These are phyloP conservation scores for Hoplias malabaricus DNA, from an alignment of 2,113 vertebrate species.

Conservation along the genomic window DNA sequence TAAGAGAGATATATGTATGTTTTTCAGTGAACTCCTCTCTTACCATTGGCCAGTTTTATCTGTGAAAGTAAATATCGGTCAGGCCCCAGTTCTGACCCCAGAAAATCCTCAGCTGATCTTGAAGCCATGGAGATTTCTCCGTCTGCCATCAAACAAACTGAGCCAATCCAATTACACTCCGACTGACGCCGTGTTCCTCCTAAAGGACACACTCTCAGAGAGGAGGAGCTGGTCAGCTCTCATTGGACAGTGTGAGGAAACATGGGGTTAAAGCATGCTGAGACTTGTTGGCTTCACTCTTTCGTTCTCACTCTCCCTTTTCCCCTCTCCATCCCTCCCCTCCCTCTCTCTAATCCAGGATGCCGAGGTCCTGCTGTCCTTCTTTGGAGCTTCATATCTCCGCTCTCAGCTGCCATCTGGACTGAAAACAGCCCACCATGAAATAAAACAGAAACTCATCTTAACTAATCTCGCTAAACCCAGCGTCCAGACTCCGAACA, in stretches of 20 bases:
- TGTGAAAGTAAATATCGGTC: too few species aligned
- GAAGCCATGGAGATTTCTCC: slow-evolving; percentile 5
- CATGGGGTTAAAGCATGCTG: slow-evolving; percentile 1
- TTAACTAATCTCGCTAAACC: slow-evolving; percentile 25
- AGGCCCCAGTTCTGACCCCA: not conserved
- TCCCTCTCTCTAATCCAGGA: slow-evolving; percentile 36
- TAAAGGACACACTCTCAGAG: not conserved
- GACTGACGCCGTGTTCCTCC: not conserved
- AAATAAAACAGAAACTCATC: slow-evolving; percentile 22
- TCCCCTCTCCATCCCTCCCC: slow-evolving; percentile 11
- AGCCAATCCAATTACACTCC: slow-evolving; percentile 35
- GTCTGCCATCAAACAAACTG: slow-evolving; percentile 1
- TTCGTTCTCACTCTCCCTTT: slow-evolving; percentile 19
- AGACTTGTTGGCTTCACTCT: slow-evolving; percentile 12
- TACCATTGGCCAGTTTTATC: too few species aligned
- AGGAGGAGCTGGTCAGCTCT: not conserved
- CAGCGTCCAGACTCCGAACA: slow-evolving; percentile 21
- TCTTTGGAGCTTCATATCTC: slow-evolving; percentile 28
- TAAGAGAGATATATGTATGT: too few species aligned
- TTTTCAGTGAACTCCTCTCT: too few species aligned
- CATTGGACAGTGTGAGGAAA: not conserved
- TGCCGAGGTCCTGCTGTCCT: slow-evolving; percentile 34
- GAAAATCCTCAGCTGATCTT: not conserved
- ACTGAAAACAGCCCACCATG: slow-evolving; percentile 15
- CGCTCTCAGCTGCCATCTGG: slow-evolving; percentile 49